phyloP scores from a whole-genome alignment of 2,888 invertebrate species.

The Hemaris fuciformis region DNA sequence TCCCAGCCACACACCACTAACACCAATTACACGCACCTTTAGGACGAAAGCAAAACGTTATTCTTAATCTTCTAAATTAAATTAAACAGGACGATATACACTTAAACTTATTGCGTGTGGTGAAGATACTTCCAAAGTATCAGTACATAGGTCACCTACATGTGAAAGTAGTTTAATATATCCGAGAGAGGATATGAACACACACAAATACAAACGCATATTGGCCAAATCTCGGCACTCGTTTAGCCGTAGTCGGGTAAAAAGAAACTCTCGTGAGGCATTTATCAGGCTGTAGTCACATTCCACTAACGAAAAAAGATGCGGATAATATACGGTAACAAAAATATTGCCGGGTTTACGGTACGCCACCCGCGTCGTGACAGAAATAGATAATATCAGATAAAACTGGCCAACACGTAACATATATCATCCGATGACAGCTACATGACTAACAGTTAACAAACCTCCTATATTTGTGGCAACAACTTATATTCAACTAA shows the following conservation, averaged over 20 bases:
- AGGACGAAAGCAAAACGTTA: no score
- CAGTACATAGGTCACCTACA: no score
- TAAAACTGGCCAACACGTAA: constrained; percentile 51
- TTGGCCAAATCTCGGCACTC: not conserved
- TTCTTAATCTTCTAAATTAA: no score
- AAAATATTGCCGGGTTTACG: constrained; percentile 58
- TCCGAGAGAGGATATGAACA: no score
- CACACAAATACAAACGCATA: not conserved
- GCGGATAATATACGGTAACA: constrained; percentile 54
- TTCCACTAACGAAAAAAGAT: constrained; percentile 58
- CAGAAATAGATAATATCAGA: constrained; percentile 69
- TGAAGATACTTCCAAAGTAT: no score
- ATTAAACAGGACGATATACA: no score
- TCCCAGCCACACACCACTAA: no score
- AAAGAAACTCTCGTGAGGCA: constrained; percentile 41
- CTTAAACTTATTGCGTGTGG: no score
- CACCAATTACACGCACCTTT: no score
- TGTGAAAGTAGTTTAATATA: no score
- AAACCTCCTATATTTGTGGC: constrained; percentile 35
- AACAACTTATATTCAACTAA: constrained; percentile 1
- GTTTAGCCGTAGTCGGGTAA: not conserved
- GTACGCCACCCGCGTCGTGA: constrained; percentile 63
- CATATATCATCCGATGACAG: constrained; percentile 62
- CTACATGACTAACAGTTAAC: constrained; percentile 50
- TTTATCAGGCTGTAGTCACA: constrained; percentile 47